A percentile compares a stretch with the other conserved stretches of the same genome.
These are phyloP conservation scores for Panthera leo DNA, from an alignment of 2,113 vertebrate species.

Conservation along the genomic window DNA sequence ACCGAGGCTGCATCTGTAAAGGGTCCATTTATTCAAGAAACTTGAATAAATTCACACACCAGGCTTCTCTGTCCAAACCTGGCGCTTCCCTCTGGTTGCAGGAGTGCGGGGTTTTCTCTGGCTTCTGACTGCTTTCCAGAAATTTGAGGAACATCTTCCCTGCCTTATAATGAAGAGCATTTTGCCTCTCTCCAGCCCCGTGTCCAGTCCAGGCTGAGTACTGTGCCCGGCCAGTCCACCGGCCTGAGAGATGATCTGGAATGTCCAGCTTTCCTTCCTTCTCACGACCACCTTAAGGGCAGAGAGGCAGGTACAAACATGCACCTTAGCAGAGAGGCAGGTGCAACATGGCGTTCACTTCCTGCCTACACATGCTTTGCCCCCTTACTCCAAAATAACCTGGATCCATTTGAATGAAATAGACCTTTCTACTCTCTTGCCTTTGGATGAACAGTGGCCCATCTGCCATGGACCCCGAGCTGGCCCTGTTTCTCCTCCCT, in stretches of 20 bases:
- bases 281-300: too few species aligned
- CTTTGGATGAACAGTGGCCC: neutral
- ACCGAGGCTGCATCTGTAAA: neutral
- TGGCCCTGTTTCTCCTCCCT: neutral
- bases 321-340: neutral
- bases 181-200: neutral
- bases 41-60: neutral
- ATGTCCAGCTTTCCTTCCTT: neutral
- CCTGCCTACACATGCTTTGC: fast-evolving
- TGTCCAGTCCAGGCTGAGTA: neutral
- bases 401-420: neutral
- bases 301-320: neutral
- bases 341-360: neutral
- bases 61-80: neutral
- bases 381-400: neutral
- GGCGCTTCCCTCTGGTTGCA: neutral
- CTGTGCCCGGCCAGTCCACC: neutral
- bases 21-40: neutral
- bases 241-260: neutral
- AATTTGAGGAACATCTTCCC: neutral
- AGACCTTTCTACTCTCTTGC: neutral
- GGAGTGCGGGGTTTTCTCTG: neutral
- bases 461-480: fast-evolving
- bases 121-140: neutral
- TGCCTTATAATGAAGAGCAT: fast-evolving